Evolutionary conservation across 2,797 vertebrate species (phyloP).

Genomic region (Melanogrammus aeglefinus): DNA sequence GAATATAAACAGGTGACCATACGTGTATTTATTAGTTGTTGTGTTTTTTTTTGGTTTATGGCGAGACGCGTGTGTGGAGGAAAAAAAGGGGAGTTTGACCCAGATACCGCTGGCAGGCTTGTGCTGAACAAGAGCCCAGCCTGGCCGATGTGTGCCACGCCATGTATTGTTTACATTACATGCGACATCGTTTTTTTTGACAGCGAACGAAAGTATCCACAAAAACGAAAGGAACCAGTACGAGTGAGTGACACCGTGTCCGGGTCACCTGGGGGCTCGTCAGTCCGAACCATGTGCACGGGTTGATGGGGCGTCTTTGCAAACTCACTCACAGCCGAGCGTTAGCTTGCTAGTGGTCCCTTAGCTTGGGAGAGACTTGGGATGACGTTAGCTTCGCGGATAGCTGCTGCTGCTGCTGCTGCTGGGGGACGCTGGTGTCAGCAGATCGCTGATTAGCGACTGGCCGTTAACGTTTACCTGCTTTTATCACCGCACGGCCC

Average conservation of each 20-base stretch:
- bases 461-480: neutral
- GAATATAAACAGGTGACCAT: neutral
- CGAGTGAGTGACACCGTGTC: neutral
- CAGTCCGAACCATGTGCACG: neutral
- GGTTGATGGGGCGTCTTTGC: conserved; percentile 41
- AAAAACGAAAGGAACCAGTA: neutral
- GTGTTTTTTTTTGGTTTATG: neutral
- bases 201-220: neutral
- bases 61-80: neutral
- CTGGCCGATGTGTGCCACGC: conserved; percentile 63
- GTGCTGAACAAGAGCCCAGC: conserved; percentile 6
- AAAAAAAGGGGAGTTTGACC: neutral
- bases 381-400: conserved; percentile 38
- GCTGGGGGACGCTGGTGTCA: neutral
- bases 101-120: neutral
- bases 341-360: conserved; percentile 44
- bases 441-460: neutral
- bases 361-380: conserved; percentile 11
- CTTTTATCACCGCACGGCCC: neutral
- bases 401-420: conserved; percentile 22
- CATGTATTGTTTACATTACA: conserved; percentile 80
- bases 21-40: neutral
- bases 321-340: conserved; percentile 50
- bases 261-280: neutral
- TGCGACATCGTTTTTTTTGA: conserved; percentile 26